phyloP scores from a whole-genome alignment of 2,113 vertebrate genomes.

The Polypterus bichir region DNA sequence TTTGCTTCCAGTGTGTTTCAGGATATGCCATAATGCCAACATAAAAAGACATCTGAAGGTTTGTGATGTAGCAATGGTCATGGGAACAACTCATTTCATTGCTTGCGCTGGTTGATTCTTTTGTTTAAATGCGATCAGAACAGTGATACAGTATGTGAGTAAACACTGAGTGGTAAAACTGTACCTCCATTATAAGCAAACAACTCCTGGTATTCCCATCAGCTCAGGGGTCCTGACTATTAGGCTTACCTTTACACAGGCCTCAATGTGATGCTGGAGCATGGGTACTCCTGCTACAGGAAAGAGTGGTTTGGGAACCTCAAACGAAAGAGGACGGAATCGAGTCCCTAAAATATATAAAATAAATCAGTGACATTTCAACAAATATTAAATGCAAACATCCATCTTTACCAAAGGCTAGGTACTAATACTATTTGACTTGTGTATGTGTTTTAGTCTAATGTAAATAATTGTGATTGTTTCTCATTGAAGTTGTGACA shows the following conservation, averaged over 20 bases:
- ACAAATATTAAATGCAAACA: conserved; percentile 1
- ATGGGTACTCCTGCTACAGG: conserved; percentile 93
- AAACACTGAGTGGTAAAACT: too few species aligned
- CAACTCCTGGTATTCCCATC: too few species aligned
- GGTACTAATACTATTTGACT: not conserved
- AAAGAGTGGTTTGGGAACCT: conserved; percentile 92
- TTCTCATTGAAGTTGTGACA: not conserved
- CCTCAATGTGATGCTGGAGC: conserved; percentile 92
- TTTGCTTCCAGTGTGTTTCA: too few species aligned
- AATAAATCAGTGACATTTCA: not conserved
- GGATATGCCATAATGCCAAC: too few species aligned
- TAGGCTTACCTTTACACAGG: conserved; percentile 70
- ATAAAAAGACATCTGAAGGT: too few species aligned
- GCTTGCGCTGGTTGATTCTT: too few species aligned
- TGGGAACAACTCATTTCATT: too few species aligned
- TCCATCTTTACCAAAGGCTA: not conserved
- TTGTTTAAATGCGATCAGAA: too few species aligned
- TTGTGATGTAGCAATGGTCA: too few species aligned
- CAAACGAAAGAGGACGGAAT: conserved; percentile 88
- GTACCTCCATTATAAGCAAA: too few species aligned
- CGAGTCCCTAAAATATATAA: conserved; percentile 58
- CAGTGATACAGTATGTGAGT: too few species aligned
- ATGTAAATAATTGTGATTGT: not conserved
- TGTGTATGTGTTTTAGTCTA: not conserved
- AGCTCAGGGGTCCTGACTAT: too few species aligned